phyloP scores from a whole-genome alignment of 2,888 invertebrate genomes.

The Gymnocheta viridis region DNA sequence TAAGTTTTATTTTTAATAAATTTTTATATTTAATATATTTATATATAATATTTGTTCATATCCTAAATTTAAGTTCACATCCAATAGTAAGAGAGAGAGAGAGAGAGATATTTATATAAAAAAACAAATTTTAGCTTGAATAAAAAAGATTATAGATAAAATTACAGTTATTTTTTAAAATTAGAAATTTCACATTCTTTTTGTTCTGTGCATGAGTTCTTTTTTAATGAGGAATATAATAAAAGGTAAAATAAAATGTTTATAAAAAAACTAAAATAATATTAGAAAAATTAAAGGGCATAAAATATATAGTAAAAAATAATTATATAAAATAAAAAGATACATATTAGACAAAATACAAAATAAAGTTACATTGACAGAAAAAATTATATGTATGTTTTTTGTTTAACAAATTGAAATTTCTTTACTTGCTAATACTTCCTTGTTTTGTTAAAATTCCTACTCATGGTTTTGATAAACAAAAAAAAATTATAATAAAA shows the following conservation, averaged over 20 bases:
- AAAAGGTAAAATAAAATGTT: conserved; percentile 43
- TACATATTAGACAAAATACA: conserved; percentile 44
- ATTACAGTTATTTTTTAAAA: conserved; percentile 43
- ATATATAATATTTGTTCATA: conserved; percentile 67
- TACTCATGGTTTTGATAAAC: conserved; percentile 18
- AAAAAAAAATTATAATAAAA: background rate
- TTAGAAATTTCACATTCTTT: conserved; percentile 49
- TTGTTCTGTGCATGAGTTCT: conserved; percentile 4
- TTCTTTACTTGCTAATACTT: conserved; percentile 59
- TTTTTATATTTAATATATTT: conserved; percentile 53
- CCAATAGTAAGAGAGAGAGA: conserved; percentile 57
- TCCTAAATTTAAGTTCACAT: conserved; percentile 70
- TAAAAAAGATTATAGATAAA: conserved; percentile 41
- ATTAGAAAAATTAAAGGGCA: conserved; percentile 19
- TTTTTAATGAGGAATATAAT: conserved; percentile 26
- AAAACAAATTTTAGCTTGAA: conserved; percentile 54
- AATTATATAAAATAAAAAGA: conserved; percentile 17
- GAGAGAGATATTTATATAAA: conserved; percentile 41
- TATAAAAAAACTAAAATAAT: conserved; percentile 33
- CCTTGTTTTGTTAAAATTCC: conserved; percentile 51
- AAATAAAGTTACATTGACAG: conserved; percentile 39
- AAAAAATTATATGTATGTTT: background rate
- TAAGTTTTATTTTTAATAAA: conserved; percentile 63
- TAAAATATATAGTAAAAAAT: conserved; percentile 37
- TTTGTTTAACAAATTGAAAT: conserved; percentile 30